These are phyloP conservation scores for Pollenia griseotomentosa DNA, from an alignment of 2,888 invertebrate genomes.

Conservation along the genomic window DNA sequence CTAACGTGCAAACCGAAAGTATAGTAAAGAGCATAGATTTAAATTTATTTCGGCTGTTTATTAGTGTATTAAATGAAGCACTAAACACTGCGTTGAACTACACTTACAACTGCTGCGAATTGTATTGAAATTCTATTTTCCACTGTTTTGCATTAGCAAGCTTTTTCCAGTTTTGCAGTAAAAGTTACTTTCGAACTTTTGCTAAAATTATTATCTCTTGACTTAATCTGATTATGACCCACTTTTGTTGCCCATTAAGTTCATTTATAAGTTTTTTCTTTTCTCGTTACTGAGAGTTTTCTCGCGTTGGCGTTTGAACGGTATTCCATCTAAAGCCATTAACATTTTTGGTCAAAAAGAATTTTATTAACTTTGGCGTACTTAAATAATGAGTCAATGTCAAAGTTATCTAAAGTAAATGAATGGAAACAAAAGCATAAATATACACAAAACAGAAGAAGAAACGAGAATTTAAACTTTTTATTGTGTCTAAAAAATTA, in stretches of 20 bases:
- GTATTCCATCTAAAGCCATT: constrained; percentile 1
- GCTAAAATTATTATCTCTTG: constrained; percentile 9
- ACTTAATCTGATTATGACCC: constrained; percentile 40
- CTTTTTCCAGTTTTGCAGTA: background rate
- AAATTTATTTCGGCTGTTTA: too few species aligned
- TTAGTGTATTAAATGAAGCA: too few species aligned
- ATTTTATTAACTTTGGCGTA: constrained; percentile 43
- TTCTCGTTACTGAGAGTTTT: too few species aligned
- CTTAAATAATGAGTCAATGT: constrained; percentile 55
- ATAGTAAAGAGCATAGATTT: too few species aligned
- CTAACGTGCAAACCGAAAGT: too few species aligned
- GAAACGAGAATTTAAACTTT: background rate
- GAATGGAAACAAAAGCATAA: background rate
- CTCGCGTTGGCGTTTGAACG: background rate
- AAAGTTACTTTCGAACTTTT: background rate
- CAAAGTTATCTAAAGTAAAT: constrained; percentile 59
- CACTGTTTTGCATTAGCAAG: too few species aligned
- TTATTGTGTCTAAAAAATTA: constrained; percentile 6
- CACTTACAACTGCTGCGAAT: too few species aligned
- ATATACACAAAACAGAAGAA: background rate
- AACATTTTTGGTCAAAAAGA: constrained; percentile 11
- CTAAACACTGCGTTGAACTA: too few species aligned
- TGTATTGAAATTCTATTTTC: too few species aligned
- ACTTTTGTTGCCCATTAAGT: constrained; percentile 27
- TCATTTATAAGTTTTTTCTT: constrained; percentile 20